Conservation (phyloP, 2,797 vertebrate genomes). For the Gorsachius magnificus region DNA sequence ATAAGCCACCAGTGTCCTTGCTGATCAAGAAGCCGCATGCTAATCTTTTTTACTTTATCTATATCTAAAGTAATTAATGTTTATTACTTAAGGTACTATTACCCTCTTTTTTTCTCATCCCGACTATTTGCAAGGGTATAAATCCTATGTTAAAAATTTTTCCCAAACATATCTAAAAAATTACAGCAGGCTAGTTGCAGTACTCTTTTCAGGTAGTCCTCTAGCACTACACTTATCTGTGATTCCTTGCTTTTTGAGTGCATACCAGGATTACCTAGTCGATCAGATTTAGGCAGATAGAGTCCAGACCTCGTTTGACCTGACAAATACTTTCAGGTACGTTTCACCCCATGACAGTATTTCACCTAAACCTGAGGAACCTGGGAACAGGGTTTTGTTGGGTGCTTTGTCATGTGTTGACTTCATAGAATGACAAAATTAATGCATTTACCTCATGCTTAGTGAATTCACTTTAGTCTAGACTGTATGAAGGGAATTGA, state of each 20-base stretch:
- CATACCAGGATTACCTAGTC: not conserved
- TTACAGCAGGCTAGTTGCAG: not conserved
- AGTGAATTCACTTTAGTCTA: not conserved
- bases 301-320: not conserved
- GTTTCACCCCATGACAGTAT: not conserved
- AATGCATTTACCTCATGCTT: not conserved
- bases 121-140: not conserved
- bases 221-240: rapidly evolving
- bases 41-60: not conserved
- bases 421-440: not conserved
- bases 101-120: not conserved
- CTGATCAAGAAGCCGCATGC: rapidly evolving
- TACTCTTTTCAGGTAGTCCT: not conserved
- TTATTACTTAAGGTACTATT: not conserved
- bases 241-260: not conserved
- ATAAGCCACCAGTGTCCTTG: not conserved
- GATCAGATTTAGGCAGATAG: not conserved
- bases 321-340: not conserved
- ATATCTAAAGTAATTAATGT: not conserved
- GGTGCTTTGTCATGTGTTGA: not conserved
- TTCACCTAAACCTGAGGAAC: not conserved
- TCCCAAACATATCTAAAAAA: not conserved
- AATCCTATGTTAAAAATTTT: not conserved
- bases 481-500: not conserved
- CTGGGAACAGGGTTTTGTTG: not conserved